Evolutionary conservation across 2,888 invertebrate species (phyloP).

Genomic region (Pollenia griseotomentosa): DNA sequence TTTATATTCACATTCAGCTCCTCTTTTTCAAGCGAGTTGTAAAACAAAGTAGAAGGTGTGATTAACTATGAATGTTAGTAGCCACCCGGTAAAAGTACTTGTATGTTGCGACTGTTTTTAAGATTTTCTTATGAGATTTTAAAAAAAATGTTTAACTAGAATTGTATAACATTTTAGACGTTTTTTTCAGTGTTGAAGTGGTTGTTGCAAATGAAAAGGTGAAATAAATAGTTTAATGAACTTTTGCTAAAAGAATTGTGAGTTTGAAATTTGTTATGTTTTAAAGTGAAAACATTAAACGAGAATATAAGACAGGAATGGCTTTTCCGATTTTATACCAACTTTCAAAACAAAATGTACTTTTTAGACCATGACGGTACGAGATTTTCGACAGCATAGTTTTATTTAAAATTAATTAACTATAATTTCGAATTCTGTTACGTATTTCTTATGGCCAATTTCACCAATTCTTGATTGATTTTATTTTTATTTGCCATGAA

Average conservation of each 20-base stretch:
- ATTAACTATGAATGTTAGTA: slow-evolving; percentile 38
- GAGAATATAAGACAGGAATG: too few relatives aligned
- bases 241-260: neutral
- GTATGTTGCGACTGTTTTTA: neutral
- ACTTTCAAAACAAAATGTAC: too few relatives aligned
- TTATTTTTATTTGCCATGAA: too few relatives aligned
- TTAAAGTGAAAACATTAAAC: too few relatives aligned
- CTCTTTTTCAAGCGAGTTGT: slow-evolving; percentile 12
- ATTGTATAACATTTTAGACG: slow-evolving; percentile 46
- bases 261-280: neutral
- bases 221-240: slow-evolving; percentile 40
- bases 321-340: too few relatives aligned
- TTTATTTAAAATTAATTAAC: too few relatives aligned
- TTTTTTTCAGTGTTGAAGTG: neutral
- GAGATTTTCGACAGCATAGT: too few relatives aligned
- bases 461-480: too few relatives aligned
- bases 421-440: too few relatives aligned
- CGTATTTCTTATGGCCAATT: too few relatives aligned
- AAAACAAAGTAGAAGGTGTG: slow-evolving; percentile 46
- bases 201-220: neutral
- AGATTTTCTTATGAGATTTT: slow-evolving; percentile 59
- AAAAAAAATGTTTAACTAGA: slow-evolving; percentile 52
- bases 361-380: too few relatives aligned
- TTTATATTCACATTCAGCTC: slow-evolving; percentile 32
- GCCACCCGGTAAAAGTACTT: neutral